These are phyloP conservation scores for Halictus rubicundus DNA, from an alignment of 1,140 invertebrate species.

Conservation along the genomic window DNA sequence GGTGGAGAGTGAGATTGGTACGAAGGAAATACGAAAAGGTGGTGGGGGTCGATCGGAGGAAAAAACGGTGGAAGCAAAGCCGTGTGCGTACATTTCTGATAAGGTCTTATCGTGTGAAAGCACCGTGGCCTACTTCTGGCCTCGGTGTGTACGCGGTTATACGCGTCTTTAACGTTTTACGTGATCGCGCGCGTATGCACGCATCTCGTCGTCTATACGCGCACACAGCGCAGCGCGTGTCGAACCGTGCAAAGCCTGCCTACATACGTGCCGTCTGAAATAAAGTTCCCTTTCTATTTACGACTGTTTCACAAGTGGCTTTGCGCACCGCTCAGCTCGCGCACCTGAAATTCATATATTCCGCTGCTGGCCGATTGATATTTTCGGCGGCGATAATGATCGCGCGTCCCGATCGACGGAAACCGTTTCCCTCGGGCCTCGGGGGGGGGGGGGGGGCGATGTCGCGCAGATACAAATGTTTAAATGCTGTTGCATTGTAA, in stretches of 20 bases:
- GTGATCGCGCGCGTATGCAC: conserved; percentile 23
- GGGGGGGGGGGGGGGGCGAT: neutral
- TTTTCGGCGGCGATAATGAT: neutral
- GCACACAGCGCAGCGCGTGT: conserved; percentile 8
- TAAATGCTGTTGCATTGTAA: neutral
- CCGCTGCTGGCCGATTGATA: neutral
- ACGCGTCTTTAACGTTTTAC: conserved; percentile 52
- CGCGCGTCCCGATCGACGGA: neutral
- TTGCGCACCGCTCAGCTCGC: neutral
- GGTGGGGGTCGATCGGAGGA: neutral
- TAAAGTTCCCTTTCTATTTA: conserved; percentile 37
- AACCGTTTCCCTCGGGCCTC: no score
- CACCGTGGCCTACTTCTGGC: conserved; percentile 77
- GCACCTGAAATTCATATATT: neutral
- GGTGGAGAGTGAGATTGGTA: neutral
- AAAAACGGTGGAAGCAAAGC: conserved; percentile 48
- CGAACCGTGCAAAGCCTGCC: conserved; percentile 1
- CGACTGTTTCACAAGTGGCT: conserved; percentile 4
- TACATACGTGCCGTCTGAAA: neutral
- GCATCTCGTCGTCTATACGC: conserved; percentile 46
- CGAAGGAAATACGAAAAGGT: conserved; percentile 11
- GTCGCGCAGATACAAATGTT: neutral
- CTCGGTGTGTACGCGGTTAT: conserved; percentile 54
- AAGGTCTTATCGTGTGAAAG: conserved; percentile 80
- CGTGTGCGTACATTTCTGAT: conserved; percentile 72